phyloP scores from a whole-genome alignment of 2,888 invertebrate genomes.

The Deilephila porcellus region DNA sequence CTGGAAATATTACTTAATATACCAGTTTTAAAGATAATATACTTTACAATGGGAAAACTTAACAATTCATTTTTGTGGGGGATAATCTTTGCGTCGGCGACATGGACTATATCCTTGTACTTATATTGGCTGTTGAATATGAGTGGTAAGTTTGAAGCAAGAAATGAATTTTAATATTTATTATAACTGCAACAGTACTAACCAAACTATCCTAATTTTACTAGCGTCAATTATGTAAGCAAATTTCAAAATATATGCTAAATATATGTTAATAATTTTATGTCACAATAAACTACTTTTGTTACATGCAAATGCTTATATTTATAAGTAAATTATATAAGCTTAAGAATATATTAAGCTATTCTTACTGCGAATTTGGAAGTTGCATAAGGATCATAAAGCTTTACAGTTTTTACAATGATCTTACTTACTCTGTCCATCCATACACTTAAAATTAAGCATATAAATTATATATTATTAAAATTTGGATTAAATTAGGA shows the following conservation, averaged over 20 bases:
- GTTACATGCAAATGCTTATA: background rate
- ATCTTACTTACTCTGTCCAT: too few species aligned
- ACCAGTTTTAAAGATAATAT: background rate
- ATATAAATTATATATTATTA: too few species aligned
- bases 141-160: slow-evolving; percentile 65
- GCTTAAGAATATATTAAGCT: too few species aligned
- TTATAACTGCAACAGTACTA: background rate
- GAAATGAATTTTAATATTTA: background rate
- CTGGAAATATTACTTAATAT: background rate
- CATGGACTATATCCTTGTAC: slow-evolving; percentile 90
- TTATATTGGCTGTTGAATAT: slow-evolving; percentile 87
- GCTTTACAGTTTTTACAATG: too few species aligned
- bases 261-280: background rate
- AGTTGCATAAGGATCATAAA: too few species aligned
- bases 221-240: background rate
- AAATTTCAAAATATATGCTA: background rate
- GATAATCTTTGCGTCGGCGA: slow-evolving; percentile 89
- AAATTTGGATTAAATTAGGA: too few species aligned
- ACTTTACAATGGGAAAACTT: slow-evolving; percentile 56
- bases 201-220: background rate
- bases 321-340: background rate
- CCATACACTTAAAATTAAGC: too few species aligned
- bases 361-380: too few species aligned
- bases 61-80: slow-evolving; percentile 90
- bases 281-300: background rate